Conservation (phyloP, 2,888 invertebrate genomes). For the Acanthoscelides obtectus region DNA sequence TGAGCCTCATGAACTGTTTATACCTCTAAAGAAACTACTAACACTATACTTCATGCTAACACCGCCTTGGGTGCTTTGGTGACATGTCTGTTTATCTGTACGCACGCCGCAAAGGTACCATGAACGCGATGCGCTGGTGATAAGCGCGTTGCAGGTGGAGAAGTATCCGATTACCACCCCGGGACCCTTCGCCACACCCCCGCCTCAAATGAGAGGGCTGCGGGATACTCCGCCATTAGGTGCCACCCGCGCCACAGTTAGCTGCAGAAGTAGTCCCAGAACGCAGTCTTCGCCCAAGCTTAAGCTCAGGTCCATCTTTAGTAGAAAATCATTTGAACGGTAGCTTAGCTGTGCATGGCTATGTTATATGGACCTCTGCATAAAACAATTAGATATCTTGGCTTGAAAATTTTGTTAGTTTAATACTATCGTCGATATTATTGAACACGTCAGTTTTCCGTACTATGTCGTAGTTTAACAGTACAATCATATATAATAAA, state of each 20-base stretch:
- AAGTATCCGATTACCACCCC: slow-evolving; percentile 86
- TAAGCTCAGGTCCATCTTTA: slow-evolving; percentile 73
- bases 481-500: too few species aligned
- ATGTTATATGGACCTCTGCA: not conserved
- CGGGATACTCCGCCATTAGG: slow-evolving; percentile 67
- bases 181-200: slow-evolving; percentile 74
- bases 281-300: slow-evolving; percentile 86
- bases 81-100: not conserved
- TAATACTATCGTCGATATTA: too few species aligned
- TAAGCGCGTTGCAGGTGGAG: slow-evolving; percentile 89
- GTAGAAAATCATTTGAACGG: not conserved
- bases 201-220: slow-evolving; percentile 55
- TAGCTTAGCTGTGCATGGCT: not conserved
- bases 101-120: slow-evolving; percentile 72
- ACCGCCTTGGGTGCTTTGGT: not conserved
- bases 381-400: too few species aligned
- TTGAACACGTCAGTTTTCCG: too few species aligned
- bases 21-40: not conserved
- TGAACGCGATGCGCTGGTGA: slow-evolving; percentile 87
- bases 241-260: slow-evolving; percentile 55
- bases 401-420: too few species aligned
- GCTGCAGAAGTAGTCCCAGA: slow-evolving; percentile 54
- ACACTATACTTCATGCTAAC: not conserved
- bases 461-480: too few species aligned
- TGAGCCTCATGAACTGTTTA: too few species aligned